Evolutionary conservation across 2,797 vertebrate species (phyloP), one percentile per base, ranked within the genome.

Genomic region (Pipistrellus nathusii): DNA sequence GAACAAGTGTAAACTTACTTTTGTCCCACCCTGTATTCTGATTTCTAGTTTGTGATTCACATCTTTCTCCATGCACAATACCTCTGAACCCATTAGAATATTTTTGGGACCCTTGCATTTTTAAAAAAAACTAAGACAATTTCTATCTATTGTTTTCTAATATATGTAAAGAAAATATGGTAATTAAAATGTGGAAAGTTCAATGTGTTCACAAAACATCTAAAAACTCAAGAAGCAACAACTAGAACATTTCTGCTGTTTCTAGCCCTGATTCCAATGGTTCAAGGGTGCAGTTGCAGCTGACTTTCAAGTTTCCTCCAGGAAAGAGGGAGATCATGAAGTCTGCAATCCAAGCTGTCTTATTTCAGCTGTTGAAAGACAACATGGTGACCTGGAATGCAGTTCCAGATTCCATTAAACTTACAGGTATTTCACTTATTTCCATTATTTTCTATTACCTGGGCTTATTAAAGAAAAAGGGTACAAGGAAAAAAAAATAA

Each of bases 291-390:
- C 73, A 88, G 13, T n/a, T 94, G 21, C 55, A 68, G 27, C 66
- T 95, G 85, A 35, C 48, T 20, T 78, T 95, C 64, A 88, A 59
- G 71, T 95, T 92, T 91, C 73, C 66, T 93, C 86, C 80, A 66
- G 80, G 15, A 21, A 82, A 80, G 46, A 91, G 25, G 15, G 13
- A 59, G 1, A 41, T n/a, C 35, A 57, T 91, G 86, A 75, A 46
- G 44, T 32, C 38, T 44, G 8, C 88, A 83, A 82, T 91, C 20
- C n/a, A 51, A 88, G 66, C 41, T 57, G 11, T 91, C 46, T 48
- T 95, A 71, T 13, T 64, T 21, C 84, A 86, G 80, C 82, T 84
- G 41, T 32, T 94, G 71, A 32, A 77, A 57, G 57, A 75, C 48
- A 88, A 88, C 57, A 30, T 25, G 71, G 51, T 25, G 20, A 72